Percentiles rank a stretch among this genome's conserved stretches.
Conservation (phyloP, 1,140 invertebrate genomes). For the Phymorhynchus buccinoides region DNA sequence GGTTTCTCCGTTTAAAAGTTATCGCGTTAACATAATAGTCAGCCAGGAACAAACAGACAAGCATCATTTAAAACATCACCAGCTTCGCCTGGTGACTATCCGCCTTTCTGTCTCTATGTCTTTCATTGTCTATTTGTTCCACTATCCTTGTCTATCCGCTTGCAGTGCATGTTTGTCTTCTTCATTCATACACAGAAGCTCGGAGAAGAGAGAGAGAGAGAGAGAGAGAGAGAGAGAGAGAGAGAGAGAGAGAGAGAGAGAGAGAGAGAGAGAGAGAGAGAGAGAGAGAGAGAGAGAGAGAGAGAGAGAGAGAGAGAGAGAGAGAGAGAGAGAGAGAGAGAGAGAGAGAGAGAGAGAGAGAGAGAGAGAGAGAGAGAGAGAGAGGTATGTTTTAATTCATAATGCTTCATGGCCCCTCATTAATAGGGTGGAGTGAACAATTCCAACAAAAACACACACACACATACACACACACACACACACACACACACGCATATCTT, state of each 20-base stretch:
- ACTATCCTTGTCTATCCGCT: neutral
- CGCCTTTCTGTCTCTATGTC: too few relatives aligned
- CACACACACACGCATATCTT: neutral
- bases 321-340: neutral
- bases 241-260: constrained; percentile 13
- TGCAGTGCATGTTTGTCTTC: neutral
- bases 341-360: constrained; percentile 24
- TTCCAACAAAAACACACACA: neutral
- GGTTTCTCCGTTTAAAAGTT: too few relatives aligned
- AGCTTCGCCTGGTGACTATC: too few relatives aligned
- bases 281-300: neutral
- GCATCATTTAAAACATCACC: too few relatives aligned
- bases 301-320: constrained; percentile 4
- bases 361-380: constrained; percentile 25
- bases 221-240: constrained; percentile 4
- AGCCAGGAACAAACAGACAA: too few relatives aligned
- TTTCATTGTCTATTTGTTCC: too few relatives aligned
- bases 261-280: constrained; percentile 11
- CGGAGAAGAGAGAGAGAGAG: constrained; percentile 19
- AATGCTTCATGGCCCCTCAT: neutral
- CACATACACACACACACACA: neutral
- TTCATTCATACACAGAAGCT: neutral
- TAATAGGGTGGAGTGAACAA: neutral
- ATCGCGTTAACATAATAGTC: too few relatives aligned
- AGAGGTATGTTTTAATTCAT: neutral